A percentile compares a stretch with the other conserved stretches of the same genome.
phyloP scores from a whole-genome alignment of 1,140 invertebrate species.

The Scaptomyza graminum region DNA sequence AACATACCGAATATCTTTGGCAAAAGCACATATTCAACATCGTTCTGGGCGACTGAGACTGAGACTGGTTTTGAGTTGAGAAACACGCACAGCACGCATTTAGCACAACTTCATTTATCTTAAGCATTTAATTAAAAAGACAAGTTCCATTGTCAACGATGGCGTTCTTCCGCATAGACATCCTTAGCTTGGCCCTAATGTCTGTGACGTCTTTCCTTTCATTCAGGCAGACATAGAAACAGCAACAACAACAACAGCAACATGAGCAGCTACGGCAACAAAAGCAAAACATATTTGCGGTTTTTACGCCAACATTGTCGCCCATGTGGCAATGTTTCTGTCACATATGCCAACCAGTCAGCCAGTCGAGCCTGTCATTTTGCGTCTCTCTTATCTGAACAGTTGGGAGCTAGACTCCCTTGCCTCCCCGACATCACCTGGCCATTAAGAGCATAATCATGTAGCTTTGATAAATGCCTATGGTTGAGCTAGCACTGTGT shows the following conservation, averaged over 20 bases:
- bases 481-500: constrained; percentile 31
- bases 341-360: constrained; percentile 58
- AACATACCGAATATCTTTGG: constrained; percentile 14
- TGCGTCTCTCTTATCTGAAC: constrained; percentile 18
- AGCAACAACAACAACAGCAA: constrained; percentile 26
- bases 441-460: constrained; percentile 79
- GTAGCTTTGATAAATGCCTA: constrained; percentile 76
- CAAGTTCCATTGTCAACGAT: constrained; percentile 77
- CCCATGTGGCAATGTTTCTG: constrained; percentile 65
- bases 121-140: constrained; percentile 82
- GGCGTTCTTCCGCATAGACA: constrained; percentile 55
- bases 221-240: constrained; percentile 22
- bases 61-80: background rate
- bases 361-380: background rate
- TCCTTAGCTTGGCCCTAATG: constrained; percentile 59
- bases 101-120: constrained; percentile 83
- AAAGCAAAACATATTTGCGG: constrained; percentile 75
- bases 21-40: constrained; percentile 12
- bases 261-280: constrained; percentile 28
- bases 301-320: constrained; percentile 76
- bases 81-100: constrained; percentile 73
- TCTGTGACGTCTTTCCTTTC: constrained; percentile 32
- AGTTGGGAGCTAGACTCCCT: constrained; percentile 2
- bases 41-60: background rate
- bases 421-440: constrained; percentile 32